These are phyloP conservation scores for Misgurnus anguillicaudatus DNA, from an alignment of 2,113 vertebrate genomes.

Conservation along the genomic window DNA sequence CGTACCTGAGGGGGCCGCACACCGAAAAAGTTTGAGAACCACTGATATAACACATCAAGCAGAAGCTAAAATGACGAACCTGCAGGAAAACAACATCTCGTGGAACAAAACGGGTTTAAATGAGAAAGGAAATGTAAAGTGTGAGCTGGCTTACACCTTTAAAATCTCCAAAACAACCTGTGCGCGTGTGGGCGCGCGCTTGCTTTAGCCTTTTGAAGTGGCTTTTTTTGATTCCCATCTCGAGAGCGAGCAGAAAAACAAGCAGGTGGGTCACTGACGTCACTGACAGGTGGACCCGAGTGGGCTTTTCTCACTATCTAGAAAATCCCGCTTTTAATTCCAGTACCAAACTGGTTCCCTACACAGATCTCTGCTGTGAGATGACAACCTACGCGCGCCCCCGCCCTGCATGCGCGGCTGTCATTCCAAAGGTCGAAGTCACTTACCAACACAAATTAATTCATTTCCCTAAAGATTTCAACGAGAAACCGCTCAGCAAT, in stretches of 20 bases:
- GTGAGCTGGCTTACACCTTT: neutral
- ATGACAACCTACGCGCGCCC: slow-evolving; percentile 62
- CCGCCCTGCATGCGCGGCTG: slow-evolving; percentile 60
- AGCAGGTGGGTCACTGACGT: slow-evolving; percentile 40
- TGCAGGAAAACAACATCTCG: no score
- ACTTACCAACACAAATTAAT: slow-evolving; percentile 57
- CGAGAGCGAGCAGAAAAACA: slow-evolving; percentile 34
- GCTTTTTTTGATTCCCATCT: slow-evolving; percentile 32
- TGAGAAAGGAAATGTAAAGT: neutral
- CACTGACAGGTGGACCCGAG: slow-evolving; percentile 45
- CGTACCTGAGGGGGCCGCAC: no score
- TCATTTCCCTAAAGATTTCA: neutral
- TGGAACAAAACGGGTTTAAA: no score
- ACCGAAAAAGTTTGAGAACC: no score
- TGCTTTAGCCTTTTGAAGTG: slow-evolving; percentile 58
- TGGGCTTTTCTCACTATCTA: slow-evolving; percentile 52
- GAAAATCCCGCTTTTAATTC: slow-evolving; percentile 39
- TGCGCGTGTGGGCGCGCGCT: slow-evolving; percentile 35
- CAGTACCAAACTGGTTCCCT: slow-evolving; percentile 23
- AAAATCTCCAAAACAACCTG: slow-evolving; percentile 63
- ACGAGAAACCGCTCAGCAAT: neutral
- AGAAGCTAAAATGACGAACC: no score
- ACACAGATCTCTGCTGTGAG: slow-evolving; percentile 43
- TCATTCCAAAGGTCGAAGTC: slow-evolving; percentile 69
- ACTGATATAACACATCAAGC: no score